These are phyloP conservation scores for Gallinago undulata DNA, from an alignment of 2,113 vertebrate species.

Conservation along the genomic window DNA sequence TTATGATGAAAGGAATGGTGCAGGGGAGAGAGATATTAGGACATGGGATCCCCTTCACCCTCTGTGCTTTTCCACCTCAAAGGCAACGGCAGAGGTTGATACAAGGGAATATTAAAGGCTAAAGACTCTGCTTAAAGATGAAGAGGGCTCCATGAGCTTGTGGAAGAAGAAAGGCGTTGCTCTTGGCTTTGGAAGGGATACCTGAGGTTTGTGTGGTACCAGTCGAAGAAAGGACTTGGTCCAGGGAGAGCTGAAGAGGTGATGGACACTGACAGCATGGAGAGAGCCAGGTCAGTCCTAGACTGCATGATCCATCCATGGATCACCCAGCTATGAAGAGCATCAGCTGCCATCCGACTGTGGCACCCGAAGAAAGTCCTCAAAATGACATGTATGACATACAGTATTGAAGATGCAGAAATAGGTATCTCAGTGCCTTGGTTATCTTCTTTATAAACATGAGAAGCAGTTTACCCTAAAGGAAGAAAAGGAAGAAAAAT, in stretches of 20 bases:
- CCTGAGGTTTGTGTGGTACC: background rate
- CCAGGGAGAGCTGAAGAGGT: background rate
- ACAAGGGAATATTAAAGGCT: background rate
- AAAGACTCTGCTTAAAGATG: background rate
- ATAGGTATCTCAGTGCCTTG: background rate
- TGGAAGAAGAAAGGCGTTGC: background rate
- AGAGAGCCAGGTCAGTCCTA: background rate
- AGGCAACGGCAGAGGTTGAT: background rate
- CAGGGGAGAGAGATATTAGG: background rate
- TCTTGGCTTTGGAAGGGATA: background rate
- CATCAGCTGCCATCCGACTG: background rate
- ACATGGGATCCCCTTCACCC: background rate
- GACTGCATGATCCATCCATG: background rate
- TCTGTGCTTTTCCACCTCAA: background rate
- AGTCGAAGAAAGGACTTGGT: background rate
- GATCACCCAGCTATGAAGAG: background rate
- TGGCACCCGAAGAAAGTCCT: background rate
- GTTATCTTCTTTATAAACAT: background rate
- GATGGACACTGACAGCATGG: background rate
- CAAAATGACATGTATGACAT: background rate
- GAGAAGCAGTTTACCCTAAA: background rate
- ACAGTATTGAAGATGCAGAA: background rate
- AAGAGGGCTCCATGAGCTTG: background rate
- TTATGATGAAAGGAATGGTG: constrained; percentile 69
- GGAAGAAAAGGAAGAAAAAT: background rate